Evolutionary conservation across 2,888 invertebrate species (phyloP), one percentile per base, ranked within the genome.

Genomic region (Girardia tigrina): DNA sequence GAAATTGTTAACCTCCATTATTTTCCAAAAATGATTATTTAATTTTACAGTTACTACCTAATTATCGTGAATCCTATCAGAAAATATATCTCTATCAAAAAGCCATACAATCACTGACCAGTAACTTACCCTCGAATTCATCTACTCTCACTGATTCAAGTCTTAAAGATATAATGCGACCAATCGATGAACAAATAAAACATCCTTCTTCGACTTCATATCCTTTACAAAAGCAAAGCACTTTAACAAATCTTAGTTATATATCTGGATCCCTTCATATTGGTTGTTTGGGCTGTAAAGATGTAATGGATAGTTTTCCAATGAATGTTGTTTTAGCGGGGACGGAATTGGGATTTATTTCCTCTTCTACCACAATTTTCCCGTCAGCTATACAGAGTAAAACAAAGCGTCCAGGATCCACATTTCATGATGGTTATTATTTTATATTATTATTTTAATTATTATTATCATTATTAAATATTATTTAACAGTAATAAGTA

Each of bases 291-390:
- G 77, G 71, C 28, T 70, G 77, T 76, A 27, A 75, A 76, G 76
- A 77, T 78, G 69, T 77, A 42, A 29, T 26, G 14, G 75, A 77
- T 29, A 29, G 20, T 2, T 76, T 76, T 42, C 76, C 76, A 12
- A 6, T 2, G n/a, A 56, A 56, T 56, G n/a, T 56, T 6, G 20
- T 56, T 56, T 56, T 56, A 56, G 56, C 56, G 4, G 56, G 56
- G 2, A 56, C 56, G 2, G 56, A 56, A 20, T 16, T 56, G n/a
- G 56, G 56, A 8, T 56, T 56, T 56, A 20, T 23, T 8, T 56
- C 56, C n/a, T 6, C 56, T 20, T 56, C 56, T 20, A 2, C 56
- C 6, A 56, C 23, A 6, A 56, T 56, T 20, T 56, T 56, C 23
- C 56, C 4, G n/a, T 12, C 4, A 6, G 56, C 56, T 56, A 6